These are phyloP conservation scores for Drosophila crucigera DNA, from an alignment of 2,888 invertebrate genomes.

Conservation along the genomic window DNA sequence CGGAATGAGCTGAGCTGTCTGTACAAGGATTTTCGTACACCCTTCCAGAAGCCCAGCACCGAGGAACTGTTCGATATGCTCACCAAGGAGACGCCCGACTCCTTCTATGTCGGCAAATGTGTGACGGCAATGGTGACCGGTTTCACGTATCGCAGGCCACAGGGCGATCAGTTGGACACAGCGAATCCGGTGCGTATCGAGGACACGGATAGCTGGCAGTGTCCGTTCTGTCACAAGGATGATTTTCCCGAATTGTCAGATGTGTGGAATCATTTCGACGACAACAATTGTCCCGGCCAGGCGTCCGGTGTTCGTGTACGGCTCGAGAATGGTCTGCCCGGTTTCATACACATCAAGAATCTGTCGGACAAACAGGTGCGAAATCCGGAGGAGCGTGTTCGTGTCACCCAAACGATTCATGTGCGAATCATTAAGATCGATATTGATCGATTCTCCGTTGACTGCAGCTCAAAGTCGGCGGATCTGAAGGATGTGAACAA, in stretches of 20 bases:
- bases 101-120: slow-evolving; percentile 95
- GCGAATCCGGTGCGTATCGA: slow-evolving; percentile 98
- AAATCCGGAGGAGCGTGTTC: slow-evolving; percentile 96
- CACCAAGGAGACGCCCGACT: slow-evolving; percentile 97
- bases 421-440: slow-evolving; percentile 98
- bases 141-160: slow-evolving; percentile 94
- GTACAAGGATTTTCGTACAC: slow-evolving; percentile 94
- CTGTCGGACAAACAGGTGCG: slow-evolving; percentile 96
- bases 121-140: slow-evolving; percentile 92
- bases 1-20: slow-evolving; percentile 97
- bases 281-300: slow-evolving; percentile 97
- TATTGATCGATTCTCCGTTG: slow-evolving; percentile 96
- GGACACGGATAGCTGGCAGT: slow-evolving; percentile 98
- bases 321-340: slow-evolving; percentile 96
- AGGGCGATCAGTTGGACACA: slow-evolving; percentile 96
- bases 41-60: slow-evolving; percentile 91
- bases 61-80: slow-evolving; percentile 97
- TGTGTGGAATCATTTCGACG: slow-evolving; percentile 99
- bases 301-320: slow-evolving; percentile 95
- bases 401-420: slow-evolving; percentile 93
- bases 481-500: slow-evolving; percentile 96
- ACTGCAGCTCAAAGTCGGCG: slow-evolving; percentile 96
- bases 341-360: slow-evolving; percentile 97
- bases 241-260: slow-evolving; percentile 98
- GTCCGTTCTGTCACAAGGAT: slow-evolving; percentile 98